Evolutionary conservation across 2,888 invertebrate species (phyloP).

Genomic region (Microctonus hyperodae): DNA sequence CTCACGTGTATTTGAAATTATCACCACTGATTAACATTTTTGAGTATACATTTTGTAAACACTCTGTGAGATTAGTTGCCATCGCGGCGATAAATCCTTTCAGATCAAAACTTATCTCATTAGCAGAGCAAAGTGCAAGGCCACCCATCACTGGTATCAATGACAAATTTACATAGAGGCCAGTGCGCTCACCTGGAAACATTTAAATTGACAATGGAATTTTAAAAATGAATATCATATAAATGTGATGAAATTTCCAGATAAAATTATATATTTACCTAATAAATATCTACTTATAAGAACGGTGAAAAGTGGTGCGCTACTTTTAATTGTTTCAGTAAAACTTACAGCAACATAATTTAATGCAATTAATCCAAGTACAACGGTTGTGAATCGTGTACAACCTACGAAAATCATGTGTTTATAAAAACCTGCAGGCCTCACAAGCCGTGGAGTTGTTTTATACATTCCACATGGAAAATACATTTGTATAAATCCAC

Average conservation of each 20-base stretch:
- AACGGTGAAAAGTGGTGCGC: conserved; percentile 81
- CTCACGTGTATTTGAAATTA: conserved; percentile 76
- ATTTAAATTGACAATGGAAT: conserved; percentile 7
- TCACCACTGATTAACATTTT: conserved; percentile 80
- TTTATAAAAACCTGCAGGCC: conserved; percentile 75
- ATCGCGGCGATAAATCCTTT: conserved; percentile 77
- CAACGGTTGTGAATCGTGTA: conserved; percentile 76
- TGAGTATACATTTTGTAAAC: conserved; percentile 80
- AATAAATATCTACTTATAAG: conserved; percentile 73
- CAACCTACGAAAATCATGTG: conserved; percentile 79
- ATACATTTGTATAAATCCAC: conserved; percentile 79
- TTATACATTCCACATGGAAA: conserved; percentile 78
- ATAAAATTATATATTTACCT: conserved; percentile 62
- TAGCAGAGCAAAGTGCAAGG: conserved; percentile 77
- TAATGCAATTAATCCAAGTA: conserved; percentile 76
- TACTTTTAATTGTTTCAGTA: conserved; percentile 82
- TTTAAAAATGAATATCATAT: conserved; percentile 33
- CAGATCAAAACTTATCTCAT: conserved; percentile 78
- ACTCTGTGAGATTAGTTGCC: conserved; percentile 81
- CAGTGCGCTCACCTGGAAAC: conserved; percentile 70
- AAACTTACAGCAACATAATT: conserved; percentile 83
- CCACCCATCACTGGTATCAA: conserved; percentile 81
- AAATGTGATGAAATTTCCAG: too few relatives aligned
- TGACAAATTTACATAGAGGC: conserved; percentile 74
- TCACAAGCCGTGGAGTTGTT: conserved; percentile 66